Percentiles rank a stretch among this genome's conserved stretches.
phyloP scores from a whole-genome alignment of 2,113 vertebrate genomes.

The Zosterops borbonicus region DNA sequence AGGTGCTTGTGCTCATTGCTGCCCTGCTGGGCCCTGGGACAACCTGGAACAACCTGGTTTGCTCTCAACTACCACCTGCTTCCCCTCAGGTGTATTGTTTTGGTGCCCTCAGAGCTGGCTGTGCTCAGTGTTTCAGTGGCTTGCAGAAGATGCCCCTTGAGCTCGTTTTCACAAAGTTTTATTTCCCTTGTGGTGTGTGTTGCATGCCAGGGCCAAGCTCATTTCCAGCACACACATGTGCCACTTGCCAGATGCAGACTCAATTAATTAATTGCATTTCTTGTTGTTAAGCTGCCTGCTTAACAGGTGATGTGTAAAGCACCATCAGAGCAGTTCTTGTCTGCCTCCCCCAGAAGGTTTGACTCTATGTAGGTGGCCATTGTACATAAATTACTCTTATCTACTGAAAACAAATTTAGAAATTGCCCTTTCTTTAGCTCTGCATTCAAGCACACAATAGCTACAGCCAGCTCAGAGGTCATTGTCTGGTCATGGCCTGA shows the following conservation, averaged over 20 bases:
- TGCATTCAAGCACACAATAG: conserved; percentile 46
- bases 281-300: conserved; percentile 6
- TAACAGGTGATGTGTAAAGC: conserved; percentile 12
- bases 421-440: conserved; percentile 44
- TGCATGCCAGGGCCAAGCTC: background rate
- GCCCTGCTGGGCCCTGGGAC: background rate
- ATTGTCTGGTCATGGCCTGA: conserved; percentile 36
- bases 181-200: background rate
- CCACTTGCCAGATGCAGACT: background rate
- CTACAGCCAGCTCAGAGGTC: conserved; percentile 20
- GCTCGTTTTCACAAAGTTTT: background rate
- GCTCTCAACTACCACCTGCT: background rate
- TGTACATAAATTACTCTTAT: conserved; percentile 42
- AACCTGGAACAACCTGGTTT: background rate
- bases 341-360: background rate
- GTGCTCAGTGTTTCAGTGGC: background rate
- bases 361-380: conserved; percentile 3
- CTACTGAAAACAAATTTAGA: conserved; percentile 55
- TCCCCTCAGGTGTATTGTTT: background rate
- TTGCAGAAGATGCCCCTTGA: background rate
- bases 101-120: background rate
- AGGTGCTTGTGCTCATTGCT: background rate
- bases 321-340: background rate
- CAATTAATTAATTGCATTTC: conserved; percentile 10
- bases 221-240: background rate